A percentile compares a stretch with the other conserved stretches of the same genome.
phyloP scores from a whole-genome alignment of 2,888 invertebrate species.

The Crocallis elinguaria region DNA sequence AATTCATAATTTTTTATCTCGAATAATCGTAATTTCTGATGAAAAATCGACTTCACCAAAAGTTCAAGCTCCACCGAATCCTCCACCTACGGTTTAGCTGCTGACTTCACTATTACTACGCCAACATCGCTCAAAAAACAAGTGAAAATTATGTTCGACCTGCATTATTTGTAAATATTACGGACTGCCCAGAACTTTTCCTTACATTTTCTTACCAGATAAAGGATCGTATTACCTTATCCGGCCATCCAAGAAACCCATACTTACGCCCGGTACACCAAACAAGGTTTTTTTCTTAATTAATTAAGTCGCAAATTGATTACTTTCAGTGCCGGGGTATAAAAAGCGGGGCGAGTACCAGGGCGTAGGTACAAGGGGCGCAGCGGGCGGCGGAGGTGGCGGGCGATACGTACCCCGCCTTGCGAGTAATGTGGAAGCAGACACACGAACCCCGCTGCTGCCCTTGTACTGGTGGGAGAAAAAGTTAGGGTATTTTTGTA shows the following conservation, averaged over 20 bases:
- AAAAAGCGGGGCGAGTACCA: conserved; percentile 69
- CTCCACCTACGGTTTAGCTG: too few relatives aligned
- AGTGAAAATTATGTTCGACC: background rate
- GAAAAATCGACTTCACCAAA: too few relatives aligned
- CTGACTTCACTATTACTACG: too few relatives aligned
- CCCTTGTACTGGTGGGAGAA: conserved; percentile 66
- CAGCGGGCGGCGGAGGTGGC: conserved; percentile 65
- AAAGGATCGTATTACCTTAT: conserved; percentile 30
- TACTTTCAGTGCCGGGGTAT: conserved; percentile 80
- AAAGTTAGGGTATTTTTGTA: background rate
- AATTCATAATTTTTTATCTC: too few relatives aligned
- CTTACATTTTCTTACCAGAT: background rate
- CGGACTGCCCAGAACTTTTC: background rate
- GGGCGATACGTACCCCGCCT: conserved; percentile 69
- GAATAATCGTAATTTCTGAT: too few relatives aligned
- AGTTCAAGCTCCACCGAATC: too few relatives aligned
- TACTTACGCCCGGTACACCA: conserved; percentile 8
- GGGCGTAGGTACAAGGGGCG: conserved; percentile 70
- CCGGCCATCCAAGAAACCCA: conserved; percentile 31
- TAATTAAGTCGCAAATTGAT: conserved; percentile 84
- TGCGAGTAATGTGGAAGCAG: conserved; percentile 84
- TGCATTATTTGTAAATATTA: background rate
- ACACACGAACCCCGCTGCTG: conserved; percentile 83
- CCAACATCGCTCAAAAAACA: too few relatives aligned
- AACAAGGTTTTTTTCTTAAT: conserved; percentile 76